Conservation (phyloP, 2,888 invertebrate genomes). For the Drymonia ruficornis region DNA sequence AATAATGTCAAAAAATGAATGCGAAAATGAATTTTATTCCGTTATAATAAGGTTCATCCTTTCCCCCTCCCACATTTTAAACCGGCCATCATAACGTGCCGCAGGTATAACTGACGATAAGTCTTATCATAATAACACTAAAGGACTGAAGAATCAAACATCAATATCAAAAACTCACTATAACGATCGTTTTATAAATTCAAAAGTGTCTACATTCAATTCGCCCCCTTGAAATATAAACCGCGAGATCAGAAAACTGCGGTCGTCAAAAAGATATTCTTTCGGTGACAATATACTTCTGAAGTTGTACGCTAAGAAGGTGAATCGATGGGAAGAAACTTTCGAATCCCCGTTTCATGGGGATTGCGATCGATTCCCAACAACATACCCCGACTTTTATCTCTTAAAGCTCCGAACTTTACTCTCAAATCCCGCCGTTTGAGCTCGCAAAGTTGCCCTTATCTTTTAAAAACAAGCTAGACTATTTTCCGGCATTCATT, state of each 20-base stretch:
- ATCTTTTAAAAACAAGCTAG: conserved; percentile 21
- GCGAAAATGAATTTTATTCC: no score
- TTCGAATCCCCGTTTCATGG: conserved; percentile 35
- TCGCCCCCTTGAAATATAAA: conserved; percentile 3
- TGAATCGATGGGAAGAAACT: conserved; percentile 27
- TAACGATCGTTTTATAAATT: neutral
- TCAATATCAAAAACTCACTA: neutral
- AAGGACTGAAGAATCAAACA: neutral
- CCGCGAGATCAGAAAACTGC: conserved; percentile 10
- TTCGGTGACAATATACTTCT: conserved; percentile 14
- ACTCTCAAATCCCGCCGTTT: conserved; percentile 27
- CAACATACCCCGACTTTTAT: conserved; percentile 33
- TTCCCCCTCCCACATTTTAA: no score
- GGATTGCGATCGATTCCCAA: conserved; percentile 32
- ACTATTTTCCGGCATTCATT: conserved; percentile 9
- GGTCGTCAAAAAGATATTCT: conserved; percentile 15
- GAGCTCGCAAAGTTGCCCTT: conserved; percentile 22
- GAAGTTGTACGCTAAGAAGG: conserved; percentile 25
- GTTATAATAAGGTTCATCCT: no score
- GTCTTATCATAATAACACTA: no score
- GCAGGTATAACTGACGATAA: no score
- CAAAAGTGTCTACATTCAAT: neutral
- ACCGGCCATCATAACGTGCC: no score
- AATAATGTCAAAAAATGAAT: no score
- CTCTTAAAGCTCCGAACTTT: conserved; percentile 36